phyloP scores from a whole-genome alignment of 1,140 invertebrate genomes.

The Rhizoglyphus robini region DNA sequence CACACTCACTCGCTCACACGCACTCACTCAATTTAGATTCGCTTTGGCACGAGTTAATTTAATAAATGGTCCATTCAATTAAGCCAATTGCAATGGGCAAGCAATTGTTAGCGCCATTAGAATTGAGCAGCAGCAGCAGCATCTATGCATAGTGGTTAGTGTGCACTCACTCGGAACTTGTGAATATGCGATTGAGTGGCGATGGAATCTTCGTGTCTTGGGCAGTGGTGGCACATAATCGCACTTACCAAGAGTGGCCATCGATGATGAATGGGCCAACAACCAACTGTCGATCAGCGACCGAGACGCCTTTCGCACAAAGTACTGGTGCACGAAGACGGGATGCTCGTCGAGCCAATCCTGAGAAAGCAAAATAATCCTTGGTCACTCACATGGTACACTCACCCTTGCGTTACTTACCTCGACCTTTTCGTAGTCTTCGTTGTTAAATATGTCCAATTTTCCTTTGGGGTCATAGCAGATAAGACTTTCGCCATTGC shows the following conservation, averaged over 20 bases:
- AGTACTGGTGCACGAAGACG: slow-evolving; percentile 86
- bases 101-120: no score
- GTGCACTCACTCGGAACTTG: not conserved
- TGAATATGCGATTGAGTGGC: not conserved
- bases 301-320: slow-evolving; percentile 79
- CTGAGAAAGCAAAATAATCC: slow-evolving; percentile 37
- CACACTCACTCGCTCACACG: no score
- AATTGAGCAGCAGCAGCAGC: no score
- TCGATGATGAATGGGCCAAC: slow-evolving; percentile 55
- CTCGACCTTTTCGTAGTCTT: slow-evolving; percentile 18
- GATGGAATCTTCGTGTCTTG: slow-evolving; percentile 30
- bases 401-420: not conserved
- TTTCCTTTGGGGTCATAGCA: not conserved
- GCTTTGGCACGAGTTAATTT: no score
- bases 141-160: no score
- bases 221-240: slow-evolving; percentile 27
- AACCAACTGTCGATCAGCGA: slow-evolving; percentile 82
- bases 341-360: slow-evolving; percentile 91
- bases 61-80: no score
- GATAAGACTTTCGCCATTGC: not conserved
- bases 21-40: no score
- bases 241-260: slow-evolving; percentile 5
- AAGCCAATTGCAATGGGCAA: not conserved
- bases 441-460: not conserved
- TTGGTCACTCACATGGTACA: not conserved